These are phyloP conservation scores for Columba guinea DNA, from an alignment of 2,797 vertebrate genomes.

Conservation along the genomic window DNA sequence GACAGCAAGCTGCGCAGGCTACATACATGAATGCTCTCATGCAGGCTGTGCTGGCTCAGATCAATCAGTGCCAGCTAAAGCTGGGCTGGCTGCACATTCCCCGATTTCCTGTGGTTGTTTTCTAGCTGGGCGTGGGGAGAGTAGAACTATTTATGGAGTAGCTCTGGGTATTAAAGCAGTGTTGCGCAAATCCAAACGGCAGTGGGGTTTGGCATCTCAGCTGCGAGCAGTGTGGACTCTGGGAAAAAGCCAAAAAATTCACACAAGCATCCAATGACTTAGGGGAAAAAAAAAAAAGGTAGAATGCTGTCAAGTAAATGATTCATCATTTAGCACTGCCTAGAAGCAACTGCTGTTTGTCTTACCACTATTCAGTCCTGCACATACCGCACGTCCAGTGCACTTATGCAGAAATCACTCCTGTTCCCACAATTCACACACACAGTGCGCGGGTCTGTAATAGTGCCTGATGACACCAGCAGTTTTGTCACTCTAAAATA, in stretches of 20 bases:
- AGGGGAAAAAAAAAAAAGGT: neutral
- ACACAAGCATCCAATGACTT: slow-evolving; percentile 39
- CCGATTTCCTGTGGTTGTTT: slow-evolving; percentile 76
- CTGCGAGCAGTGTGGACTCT: slow-evolving; percentile 68
- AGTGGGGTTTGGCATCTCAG: slow-evolving; percentile 70
- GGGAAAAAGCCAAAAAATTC: slow-evolving; percentile 68
- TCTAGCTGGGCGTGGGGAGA: slow-evolving; percentile 68
- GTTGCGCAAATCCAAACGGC: slow-evolving; percentile 77
- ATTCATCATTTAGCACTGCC: slow-evolving; percentile 59
- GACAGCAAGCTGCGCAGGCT: neutral
- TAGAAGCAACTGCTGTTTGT: slow-evolving; percentile 31
- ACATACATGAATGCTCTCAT: slow-evolving; percentile 42
- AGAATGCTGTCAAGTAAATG: slow-evolving; percentile 44
- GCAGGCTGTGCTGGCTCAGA: slow-evolving; percentile 64
- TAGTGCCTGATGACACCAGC: neutral
- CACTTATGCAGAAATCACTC: neutral
- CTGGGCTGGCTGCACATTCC: slow-evolving; percentile 66
- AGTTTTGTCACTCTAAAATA: neutral
- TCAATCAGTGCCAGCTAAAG: slow-evolving; percentile 71
- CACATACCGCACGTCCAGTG: slow-evolving; percentile 20
- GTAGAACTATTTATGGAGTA: slow-evolving; percentile 82
- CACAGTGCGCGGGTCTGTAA: neutral
- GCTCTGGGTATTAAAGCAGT: slow-evolving; percentile 72
- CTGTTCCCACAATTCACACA: neutral
- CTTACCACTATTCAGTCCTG: slow-evolving; percentile 8